These are phyloP conservation scores for Phortica okadai DNA, from an alignment of 2,888 invertebrate genomes.

Conservation along the genomic window DNA sequence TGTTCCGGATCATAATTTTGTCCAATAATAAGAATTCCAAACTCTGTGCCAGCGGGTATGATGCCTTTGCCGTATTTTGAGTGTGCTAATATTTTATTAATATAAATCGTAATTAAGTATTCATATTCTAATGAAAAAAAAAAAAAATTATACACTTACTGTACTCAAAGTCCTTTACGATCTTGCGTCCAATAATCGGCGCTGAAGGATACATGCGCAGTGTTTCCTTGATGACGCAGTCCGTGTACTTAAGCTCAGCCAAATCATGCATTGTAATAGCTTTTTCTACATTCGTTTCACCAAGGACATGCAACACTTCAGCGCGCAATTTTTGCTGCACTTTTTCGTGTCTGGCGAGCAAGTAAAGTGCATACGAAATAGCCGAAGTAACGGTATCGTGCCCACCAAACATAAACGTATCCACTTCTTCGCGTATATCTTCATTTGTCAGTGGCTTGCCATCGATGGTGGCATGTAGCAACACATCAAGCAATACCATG, in stretches of 20 bases:
- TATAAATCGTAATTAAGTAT: neutral
- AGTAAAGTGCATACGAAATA: constrained; percentile 63
- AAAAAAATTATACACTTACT: constrained; percentile 74
- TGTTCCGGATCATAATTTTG: constrained; percentile 45
- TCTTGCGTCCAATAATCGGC: constrained; percentile 78
- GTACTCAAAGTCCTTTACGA: constrained; percentile 78
- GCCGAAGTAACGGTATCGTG: constrained; percentile 74
- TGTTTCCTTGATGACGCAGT: constrained; percentile 82
- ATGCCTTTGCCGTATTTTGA: constrained; percentile 54
- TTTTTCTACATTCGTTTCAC: constrained; percentile 50
- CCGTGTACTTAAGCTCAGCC: constrained; percentile 75
- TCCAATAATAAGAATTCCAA: constrained; percentile 56
- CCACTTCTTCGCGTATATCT: constrained; percentile 82
- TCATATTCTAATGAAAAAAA: neutral
- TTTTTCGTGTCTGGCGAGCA: constrained; percentile 64
- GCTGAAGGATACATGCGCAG: constrained; percentile 81
- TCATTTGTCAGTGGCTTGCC: constrained; percentile 79
- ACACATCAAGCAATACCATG: constrained; percentile 82
- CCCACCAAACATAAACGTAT: constrained; percentile 84
- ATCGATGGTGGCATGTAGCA: constrained; percentile 79
- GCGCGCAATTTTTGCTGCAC: constrained; percentile 65
- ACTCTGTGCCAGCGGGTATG: constrained; percentile 63
- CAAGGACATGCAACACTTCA: constrained; percentile 64
- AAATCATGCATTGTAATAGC: constrained; percentile 54
- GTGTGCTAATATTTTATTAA: constrained; percentile 8